Conservation (phyloP, 2,797 vertebrate species). For the Sylvia borin region DNA sequence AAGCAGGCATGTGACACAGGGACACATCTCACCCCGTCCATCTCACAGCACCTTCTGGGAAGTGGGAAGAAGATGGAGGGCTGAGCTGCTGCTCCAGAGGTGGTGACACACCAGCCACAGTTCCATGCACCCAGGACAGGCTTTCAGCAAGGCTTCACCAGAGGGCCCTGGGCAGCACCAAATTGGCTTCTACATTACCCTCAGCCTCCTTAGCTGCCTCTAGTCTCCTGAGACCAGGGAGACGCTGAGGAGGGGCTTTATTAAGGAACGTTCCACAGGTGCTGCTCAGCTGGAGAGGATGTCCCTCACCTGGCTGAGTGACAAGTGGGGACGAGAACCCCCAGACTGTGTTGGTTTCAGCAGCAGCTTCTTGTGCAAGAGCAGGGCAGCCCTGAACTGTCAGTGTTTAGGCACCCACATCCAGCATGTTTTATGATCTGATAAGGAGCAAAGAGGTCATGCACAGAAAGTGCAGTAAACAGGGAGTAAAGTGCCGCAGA, state of each 20-base stretch:
- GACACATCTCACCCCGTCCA: background rate
- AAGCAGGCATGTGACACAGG: fast-evolving
- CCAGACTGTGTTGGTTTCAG: background rate
- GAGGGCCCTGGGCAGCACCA: background rate
- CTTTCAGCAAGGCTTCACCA: background rate
- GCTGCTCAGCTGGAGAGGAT: background rate
- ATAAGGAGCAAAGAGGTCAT: background rate
- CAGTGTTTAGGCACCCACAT: fast-evolving
- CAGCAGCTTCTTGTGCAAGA: background rate
- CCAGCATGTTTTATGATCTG: background rate
- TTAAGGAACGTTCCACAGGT: background rate
- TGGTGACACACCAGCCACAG: fast-evolving
- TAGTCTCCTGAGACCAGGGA: no score
- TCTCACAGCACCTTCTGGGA: background rate
- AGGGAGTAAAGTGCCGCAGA: background rate
- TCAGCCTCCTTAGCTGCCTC: background rate
- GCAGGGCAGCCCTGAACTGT: background rate
- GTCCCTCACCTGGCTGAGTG: background rate
- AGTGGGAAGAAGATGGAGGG: fast-evolving
- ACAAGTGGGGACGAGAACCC: background rate
- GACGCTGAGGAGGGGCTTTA: background rate
- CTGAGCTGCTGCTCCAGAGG: background rate
- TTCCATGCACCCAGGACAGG: fast-evolving
- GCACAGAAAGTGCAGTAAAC: background rate
- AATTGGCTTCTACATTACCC: fast-evolving